These are phyloP conservation scores for Apamea sordens DNA, from an alignment of 2,888 invertebrate species.

Conservation along the genomic window DNA sequence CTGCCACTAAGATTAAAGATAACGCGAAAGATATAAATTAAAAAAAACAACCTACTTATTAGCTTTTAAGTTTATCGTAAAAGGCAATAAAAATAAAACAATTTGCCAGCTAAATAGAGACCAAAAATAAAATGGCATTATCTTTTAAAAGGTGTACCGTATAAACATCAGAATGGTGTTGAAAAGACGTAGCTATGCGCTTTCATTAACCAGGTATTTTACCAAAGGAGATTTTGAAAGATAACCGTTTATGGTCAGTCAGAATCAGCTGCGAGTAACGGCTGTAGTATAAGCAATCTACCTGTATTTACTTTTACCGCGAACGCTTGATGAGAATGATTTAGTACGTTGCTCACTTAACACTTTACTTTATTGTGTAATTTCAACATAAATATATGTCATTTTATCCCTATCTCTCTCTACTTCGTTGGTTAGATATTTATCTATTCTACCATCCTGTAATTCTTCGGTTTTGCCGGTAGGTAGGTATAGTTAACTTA, in stretches of 20 bases:
- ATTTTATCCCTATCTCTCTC: slow-evolving; percentile 15
- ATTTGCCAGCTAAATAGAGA: neutral
- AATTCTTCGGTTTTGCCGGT: slow-evolving; percentile 18
- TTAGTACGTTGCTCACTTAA: slow-evolving; percentile 16
- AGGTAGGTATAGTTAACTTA: neutral
- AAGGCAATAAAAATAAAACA: neutral
- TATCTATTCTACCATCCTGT: neutral
- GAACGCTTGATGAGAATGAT: slow-evolving; percentile 26
- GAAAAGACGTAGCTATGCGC: slow-evolving; percentile 48
- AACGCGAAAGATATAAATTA: neutral
- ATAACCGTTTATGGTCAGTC: slow-evolving; percentile 42
- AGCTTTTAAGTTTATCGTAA: neutral
- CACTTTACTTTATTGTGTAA: slow-evolving; percentile 33
- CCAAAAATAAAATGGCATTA: slow-evolving; percentile 10
- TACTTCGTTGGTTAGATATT: slow-evolving; percentile 4
- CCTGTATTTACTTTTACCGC: slow-evolving; percentile 26
- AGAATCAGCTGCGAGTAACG: slow-evolving; percentile 47
- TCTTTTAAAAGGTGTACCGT: slow-evolving; percentile 40
- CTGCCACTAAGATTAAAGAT: neutral
- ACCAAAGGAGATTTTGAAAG: slow-evolving; percentile 53
- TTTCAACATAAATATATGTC: slow-evolving; percentile 28
- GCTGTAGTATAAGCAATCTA: slow-evolving; percentile 26
- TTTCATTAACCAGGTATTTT: slow-evolving; percentile 55
- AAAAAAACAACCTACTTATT: neutral
- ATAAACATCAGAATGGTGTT: slow-evolving; percentile 44